Conservation (phyloP, 2,888 invertebrate genomes). For the Phalangium opilio region DNA sequence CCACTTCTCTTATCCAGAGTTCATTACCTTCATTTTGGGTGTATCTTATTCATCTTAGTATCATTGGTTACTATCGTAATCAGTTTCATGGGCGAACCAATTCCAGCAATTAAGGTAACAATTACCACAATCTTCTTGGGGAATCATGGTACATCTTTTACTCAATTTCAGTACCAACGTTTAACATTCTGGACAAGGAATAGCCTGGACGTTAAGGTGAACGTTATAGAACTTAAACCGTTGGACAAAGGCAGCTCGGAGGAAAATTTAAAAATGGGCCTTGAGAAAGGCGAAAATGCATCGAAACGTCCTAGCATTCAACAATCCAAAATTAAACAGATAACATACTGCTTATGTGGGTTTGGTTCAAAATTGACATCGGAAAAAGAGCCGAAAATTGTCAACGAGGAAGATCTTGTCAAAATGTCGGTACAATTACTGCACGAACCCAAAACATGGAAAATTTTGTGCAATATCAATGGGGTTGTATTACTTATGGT, state of each 20-base stretch:
- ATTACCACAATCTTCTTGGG: not conserved
- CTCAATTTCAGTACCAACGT: constrained; percentile 29
- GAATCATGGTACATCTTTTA: too few relatives aligned
- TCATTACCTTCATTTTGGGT: constrained; percentile 38
- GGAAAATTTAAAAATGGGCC: too few relatives aligned
- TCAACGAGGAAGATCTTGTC: constrained; percentile 23
- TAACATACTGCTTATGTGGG: constrained; percentile 13
- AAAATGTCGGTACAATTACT: constrained; percentile 24
- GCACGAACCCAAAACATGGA: constrained; percentile 29
- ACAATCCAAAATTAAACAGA: constrained; percentile 8
- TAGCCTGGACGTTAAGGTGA: constrained; percentile 26
- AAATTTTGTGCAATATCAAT: constrained; percentile 27
- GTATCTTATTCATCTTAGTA: constrained; percentile 35
- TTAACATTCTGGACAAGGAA: constrained; percentile 32
- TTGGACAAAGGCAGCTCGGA: constrained; percentile 23
- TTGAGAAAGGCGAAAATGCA: too few relatives aligned
- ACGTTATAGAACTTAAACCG: too few relatives aligned
- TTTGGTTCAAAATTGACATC: not conserved
- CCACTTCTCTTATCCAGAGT: constrained; percentile 28
- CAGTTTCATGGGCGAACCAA: constrained; percentile 36
- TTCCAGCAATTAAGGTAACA: constrained; percentile 33
- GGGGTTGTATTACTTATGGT: constrained; percentile 29
- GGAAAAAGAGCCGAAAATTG: not conserved
- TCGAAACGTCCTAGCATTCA: constrained; percentile 1
- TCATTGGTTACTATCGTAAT: constrained; percentile 30